phyloP scores from a whole-genome alignment of 2,113 vertebrate species.

The Pteronura brasiliensis region DNA sequence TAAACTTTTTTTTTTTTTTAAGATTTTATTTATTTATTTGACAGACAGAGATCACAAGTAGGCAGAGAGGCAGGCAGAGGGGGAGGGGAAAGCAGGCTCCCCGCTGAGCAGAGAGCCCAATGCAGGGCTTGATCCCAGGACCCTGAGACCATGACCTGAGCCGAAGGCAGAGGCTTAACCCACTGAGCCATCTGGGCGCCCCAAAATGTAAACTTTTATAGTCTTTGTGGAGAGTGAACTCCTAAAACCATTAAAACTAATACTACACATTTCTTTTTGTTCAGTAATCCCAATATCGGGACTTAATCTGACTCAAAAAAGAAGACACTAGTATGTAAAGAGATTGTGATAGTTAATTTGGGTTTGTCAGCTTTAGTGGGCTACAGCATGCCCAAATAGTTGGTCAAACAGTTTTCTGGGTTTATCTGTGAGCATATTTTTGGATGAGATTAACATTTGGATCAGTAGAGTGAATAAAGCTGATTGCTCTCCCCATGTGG shows the following conservation, averaged over 20 bases:
- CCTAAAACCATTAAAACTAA: background rate
- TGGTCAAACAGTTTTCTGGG: background rate
- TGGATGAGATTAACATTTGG: background rate
- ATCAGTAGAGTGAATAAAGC: background rate
- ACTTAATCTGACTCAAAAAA: background rate
- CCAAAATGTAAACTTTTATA: background rate
- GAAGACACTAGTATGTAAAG: background rate
- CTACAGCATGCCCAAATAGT: background rate
- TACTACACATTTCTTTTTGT: background rate
- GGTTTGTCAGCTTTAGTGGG: background rate
- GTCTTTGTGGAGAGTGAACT: background rate
- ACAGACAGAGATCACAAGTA: too few species aligned
- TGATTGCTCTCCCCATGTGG: background rate
- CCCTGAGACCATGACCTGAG: too few species aligned
- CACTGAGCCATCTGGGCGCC: too few species aligned
- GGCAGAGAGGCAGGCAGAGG: too few species aligned
- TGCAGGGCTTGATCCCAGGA: too few species aligned
- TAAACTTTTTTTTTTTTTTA: background rate
- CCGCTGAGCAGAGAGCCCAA: too few species aligned
- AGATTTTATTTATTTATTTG: too few species aligned
- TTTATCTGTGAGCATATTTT: background rate
- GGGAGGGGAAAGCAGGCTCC: too few species aligned
- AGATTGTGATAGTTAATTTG: background rate
- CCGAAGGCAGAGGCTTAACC: too few species aligned
- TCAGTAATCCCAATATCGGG: background rate